Evolutionary conservation across 2,888 invertebrate species (phyloP).

Genomic region (Patella caerulea): DNA sequence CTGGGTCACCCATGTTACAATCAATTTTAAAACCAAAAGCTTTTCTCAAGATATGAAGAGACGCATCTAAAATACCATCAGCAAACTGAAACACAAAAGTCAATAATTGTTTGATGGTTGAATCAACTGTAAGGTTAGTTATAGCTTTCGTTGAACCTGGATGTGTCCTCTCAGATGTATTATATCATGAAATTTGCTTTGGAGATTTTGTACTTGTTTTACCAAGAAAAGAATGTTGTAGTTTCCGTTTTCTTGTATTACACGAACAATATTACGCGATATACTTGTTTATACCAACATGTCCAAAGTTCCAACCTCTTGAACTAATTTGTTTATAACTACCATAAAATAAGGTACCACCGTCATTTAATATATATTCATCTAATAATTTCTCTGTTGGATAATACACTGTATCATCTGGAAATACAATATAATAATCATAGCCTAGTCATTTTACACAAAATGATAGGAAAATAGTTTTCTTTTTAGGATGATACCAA

Average conservation of each 20-base stretch:
- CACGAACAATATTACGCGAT: too few species aligned
- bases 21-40: conserved; percentile 30
- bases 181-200: too few species aligned
- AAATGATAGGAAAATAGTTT: too few species aligned
- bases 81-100: conserved; percentile 43
- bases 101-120: too few species aligned
- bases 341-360: conserved; percentile 30
- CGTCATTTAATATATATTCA: conserved; percentile 38
- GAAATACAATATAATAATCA: neutral
- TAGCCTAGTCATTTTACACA: neutral
- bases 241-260: too few species aligned
- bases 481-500: too few species aligned
- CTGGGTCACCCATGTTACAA: conserved; percentile 24
- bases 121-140: too few species aligned
- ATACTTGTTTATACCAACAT: conserved; percentile 26
- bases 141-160: too few species aligned
- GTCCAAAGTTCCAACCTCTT: conserved; percentile 36
- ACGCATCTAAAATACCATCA: conserved; percentile 43
- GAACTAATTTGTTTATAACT: conserved; percentile 25
- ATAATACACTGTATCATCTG: conserved; percentile 37
- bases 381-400: conserved; percentile 17
- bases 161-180: too few species aligned
- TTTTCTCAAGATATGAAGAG: conserved; percentile 40
- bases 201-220: too few species aligned
- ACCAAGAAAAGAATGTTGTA: too few species aligned